Evolutionary conservation across 2,797 vertebrate species (phyloP).

Genomic region (Hippoglossus hippoglossus): DNA sequence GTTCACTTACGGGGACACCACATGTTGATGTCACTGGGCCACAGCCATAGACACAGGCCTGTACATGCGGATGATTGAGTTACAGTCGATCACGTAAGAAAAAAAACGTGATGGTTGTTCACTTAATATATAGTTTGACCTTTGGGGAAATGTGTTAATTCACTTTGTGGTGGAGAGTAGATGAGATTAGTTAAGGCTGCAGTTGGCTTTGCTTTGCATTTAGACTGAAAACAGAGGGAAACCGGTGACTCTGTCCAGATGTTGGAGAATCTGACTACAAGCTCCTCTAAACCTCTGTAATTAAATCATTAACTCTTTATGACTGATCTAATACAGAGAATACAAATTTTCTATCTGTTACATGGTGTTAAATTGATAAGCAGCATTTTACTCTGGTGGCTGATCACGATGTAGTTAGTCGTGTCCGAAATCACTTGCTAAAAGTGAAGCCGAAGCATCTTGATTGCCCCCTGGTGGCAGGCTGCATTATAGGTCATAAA

Average conservation of each 20-base stretch:
- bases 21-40: slow-evolving; percentile 29
- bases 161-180: neutral
- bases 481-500: too few species aligned
- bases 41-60: neutral
- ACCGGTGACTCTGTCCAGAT: neutral
- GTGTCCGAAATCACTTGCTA: too few species aligned
- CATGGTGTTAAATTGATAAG: too few species aligned
- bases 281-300: too few species aligned
- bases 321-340: too few species aligned
- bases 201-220: neutral
- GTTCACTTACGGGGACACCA: neutral
- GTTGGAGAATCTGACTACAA: neutral
- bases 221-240: too few species aligned
- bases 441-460: too few species aligned
- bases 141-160: neutral
- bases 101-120: neutral
- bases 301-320: too few species aligned
- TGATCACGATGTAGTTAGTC: too few species aligned
- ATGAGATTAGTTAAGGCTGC: neutral
- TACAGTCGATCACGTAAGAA: neutral
- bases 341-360: too few species aligned
- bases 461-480: too few species aligned
- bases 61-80: neutral
- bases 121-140: neutral
- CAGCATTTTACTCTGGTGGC: too few species aligned